Evolutionary conservation across 2,113 vertebrate genomes (phyloP).

Genomic region (Pogonocichla stellata): DNA sequence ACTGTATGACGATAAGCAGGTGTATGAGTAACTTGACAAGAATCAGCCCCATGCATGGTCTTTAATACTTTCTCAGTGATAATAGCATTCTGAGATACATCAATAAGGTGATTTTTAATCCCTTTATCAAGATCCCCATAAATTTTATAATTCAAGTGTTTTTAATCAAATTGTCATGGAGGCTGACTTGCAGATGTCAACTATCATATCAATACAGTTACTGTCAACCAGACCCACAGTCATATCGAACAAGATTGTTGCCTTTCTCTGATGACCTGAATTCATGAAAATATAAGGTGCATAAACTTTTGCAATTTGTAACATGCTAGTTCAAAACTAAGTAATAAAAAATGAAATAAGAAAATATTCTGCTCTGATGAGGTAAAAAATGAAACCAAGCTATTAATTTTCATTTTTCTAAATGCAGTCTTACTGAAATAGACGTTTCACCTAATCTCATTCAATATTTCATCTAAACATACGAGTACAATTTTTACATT

Average conservation of each 20-base stretch:
- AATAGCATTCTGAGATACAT: background rate
- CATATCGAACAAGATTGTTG: background rate
- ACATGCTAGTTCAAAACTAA: background rate
- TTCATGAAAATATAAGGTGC: background rate
- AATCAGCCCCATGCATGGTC: background rate
- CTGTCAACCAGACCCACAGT: background rate
- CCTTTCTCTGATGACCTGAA: background rate
- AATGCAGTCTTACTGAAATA: background rate
- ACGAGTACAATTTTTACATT: background rate
- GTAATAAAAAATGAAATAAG: background rate
- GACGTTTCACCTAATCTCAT: background rate
- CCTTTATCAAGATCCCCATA: background rate
- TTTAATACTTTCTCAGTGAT: background rate
- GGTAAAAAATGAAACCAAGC: background rate
- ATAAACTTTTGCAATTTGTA: background rate
- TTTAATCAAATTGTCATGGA: background rate
- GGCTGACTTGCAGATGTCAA: background rate
- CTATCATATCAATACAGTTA: background rate
- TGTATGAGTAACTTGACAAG: background rate
- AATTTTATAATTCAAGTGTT: background rate
- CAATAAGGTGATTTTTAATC: background rate
- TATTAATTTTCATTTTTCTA: background rate
- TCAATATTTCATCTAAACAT: background rate
- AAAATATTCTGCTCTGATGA: background rate
- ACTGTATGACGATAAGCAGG: rapidly evolving